Percentiles rank a stretch among this genome's conserved stretches.
These are phyloP conservation scores for Lerema accius DNA, from an alignment of 1,140 invertebrate genomes.

Conservation along the genomic window DNA sequence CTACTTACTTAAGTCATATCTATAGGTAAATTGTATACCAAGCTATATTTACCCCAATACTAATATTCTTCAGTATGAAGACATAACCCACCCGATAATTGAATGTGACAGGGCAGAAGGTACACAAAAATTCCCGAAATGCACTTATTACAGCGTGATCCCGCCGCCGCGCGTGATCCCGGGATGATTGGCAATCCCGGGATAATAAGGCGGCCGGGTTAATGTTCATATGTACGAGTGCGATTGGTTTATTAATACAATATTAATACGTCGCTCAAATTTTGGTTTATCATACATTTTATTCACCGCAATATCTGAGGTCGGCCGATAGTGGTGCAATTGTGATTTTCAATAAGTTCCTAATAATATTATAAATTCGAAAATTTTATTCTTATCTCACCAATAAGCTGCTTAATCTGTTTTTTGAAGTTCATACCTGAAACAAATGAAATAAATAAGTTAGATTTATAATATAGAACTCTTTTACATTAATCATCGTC, in stretches of 20 bases:
- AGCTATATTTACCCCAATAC: too few species aligned
- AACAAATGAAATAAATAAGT: conserved; percentile 23
- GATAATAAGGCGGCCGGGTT: conserved; percentile 33
- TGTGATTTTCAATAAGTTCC: too few species aligned
- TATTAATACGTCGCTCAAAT: background rate
- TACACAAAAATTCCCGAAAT: conserved; percentile 49
- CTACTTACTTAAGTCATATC: too few species aligned
- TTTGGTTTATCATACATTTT: background rate
- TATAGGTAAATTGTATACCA: too few species aligned
- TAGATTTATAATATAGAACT: conserved; percentile 1
- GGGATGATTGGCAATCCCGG: conserved; percentile 68
- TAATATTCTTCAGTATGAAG: background rate
- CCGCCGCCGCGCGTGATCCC: conserved; percentile 49
- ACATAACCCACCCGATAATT: conserved; percentile 18
- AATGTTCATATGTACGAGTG: conserved; percentile 29
- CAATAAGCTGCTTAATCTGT: too few species aligned
- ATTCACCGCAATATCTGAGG: too few species aligned
- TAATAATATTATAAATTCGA: too few species aligned
- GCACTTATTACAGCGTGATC: conserved; percentile 58
- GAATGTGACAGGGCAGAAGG: conserved; percentile 16
- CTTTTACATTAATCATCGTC: too few species aligned
- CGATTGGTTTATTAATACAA: conserved; percentile 8
- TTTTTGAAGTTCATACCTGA: background rate
- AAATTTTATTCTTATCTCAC: too few species aligned
- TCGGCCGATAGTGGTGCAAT: too few species aligned